phyloP scores from a whole-genome alignment of 2,113 vertebrate species.

The Ascaphus truei region DNA sequence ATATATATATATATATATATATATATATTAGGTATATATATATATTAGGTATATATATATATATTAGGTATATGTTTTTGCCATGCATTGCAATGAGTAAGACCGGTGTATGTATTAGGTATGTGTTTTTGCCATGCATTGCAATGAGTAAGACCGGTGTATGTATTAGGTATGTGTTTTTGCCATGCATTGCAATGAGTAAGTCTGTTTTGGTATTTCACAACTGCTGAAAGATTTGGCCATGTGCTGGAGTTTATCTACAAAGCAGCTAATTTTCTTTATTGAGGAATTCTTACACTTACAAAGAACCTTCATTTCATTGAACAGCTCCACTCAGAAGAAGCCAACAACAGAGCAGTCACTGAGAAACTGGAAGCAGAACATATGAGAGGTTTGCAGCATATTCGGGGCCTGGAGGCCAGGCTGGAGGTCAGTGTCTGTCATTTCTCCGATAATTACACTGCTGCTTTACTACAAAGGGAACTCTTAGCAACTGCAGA shows the following conservation, averaged over 20 bases:
- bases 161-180: no score
- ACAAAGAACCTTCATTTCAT: not conserved
- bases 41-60: no score
- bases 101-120: no score
- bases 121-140: no score
- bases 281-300: constrained; percentile 3
- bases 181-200: no score
- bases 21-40: no score
- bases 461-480: not conserved
- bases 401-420: not conserved
- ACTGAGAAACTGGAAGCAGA: constrained; percentile 7
- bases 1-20: no score
- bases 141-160: no score
- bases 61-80: no score
- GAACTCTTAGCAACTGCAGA: not conserved
- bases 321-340: constrained; percentile 26
- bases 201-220: not conserved
- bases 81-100: no score
- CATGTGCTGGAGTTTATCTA: not conserved
- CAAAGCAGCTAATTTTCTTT: constrained; percentile 36
- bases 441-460: not conserved
- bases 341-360: not conserved
- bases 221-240: not conserved
- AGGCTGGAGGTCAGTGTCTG: constrained; percentile 26
- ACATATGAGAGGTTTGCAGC: constrained; percentile 16